Conservation (phyloP, 2,113 vertebrate species). For the Rana temporaria region DNA sequence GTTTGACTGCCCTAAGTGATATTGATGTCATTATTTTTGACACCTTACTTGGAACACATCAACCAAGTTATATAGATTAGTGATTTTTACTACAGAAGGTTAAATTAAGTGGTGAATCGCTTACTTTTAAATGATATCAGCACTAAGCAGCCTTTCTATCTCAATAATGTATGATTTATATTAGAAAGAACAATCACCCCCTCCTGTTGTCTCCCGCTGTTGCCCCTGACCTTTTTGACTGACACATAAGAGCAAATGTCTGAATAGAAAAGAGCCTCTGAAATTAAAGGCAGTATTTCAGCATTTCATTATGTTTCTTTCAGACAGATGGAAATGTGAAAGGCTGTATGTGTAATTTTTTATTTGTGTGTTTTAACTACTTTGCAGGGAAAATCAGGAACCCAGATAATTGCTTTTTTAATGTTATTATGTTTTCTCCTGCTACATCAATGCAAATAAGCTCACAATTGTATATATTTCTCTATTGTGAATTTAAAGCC, state of each 20-base stretch:
- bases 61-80: neutral
- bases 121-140: constrained; percentile 28
- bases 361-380: too few species aligned
- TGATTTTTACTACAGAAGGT: neutral
- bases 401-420: too few species aligned
- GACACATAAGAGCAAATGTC: constrained; percentile 66
- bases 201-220: constrained; percentile 53
- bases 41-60: neutral
- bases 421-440: too few species aligned
- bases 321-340: constrained; percentile 42
- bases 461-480: too few species aligned
- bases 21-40: neutral
- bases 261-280: constrained; percentile 80
- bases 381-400: too few species aligned
- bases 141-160: neutral
- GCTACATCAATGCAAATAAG: too few species aligned
- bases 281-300: constrained; percentile 86
- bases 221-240: constrained; percentile 66
- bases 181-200: constrained; percentile 39
- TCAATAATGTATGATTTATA: constrained; percentile 39
- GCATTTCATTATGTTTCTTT: constrained; percentile 96
- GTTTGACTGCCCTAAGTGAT: neutral
- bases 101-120: constrained; percentile 7
- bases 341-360: too few species aligned
- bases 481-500: too few species aligned